Evolutionary conservation across 2,888 invertebrate genomes (phyloP), one percentile per base, ranked within the genome.

Genomic region (Hypomecis punctinalis): DNA sequence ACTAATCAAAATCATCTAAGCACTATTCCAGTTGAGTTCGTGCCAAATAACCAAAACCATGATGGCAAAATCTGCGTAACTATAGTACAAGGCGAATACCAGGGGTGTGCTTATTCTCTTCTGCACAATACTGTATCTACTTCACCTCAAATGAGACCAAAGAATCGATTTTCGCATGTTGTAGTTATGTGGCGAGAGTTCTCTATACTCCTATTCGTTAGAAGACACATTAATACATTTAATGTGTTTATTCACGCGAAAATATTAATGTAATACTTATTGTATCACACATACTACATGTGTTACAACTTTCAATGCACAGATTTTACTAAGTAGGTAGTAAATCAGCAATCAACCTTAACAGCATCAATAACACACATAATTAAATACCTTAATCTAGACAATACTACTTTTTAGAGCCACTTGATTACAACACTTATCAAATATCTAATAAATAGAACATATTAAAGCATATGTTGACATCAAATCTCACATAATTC

Each of bases 381-480:
- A 10, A 39, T 49, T 47, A 53, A 62, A 6, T 39, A 45, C 43
- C 46, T 54, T 64, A 63, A n/a, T 45, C 40, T 60, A 60, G 9
- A 11, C 43, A 53, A 61, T 61, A 49, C 61, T 53, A 57, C 33
- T 52, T 61, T 63, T 52, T 67, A 66, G 58, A 59, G 66, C 51
- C 65, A 49, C 37, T 35, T 61, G 39, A 59, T 56, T 63, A 58
- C 51, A 55, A 63, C 54, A 49, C 52, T 59, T 63, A 46, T 47
- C 10, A 65, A 57, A 63, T 60, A 58, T 35, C 61, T 63, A 64
- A 68, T 49, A 61, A 63, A 63, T 55, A 63, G 45, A 49, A 48
- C 55, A 67, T 60, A 60, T 60, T 64, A 59, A 64, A 64, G 59
- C 59, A 60, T 52, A 55, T 46, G 42, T 59, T 52, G 43, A 49